Evolutionary conservation across 2,797 vertebrate species (phyloP).

Genomic region (Spea hammondii): DNA sequence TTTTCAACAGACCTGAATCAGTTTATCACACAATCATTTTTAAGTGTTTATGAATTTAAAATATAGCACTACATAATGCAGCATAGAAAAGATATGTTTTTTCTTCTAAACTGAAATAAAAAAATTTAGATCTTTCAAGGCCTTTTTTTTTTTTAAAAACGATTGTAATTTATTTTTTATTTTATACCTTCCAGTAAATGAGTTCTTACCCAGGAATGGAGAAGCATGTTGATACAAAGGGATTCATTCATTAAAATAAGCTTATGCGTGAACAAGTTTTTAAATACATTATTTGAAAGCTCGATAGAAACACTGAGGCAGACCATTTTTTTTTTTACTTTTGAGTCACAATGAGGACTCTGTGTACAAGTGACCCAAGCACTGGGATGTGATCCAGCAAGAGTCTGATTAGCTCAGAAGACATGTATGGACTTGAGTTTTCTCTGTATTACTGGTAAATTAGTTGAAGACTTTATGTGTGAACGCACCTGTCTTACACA

Average conservation of each 20-base stretch:
- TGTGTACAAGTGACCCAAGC: constrained; percentile 71
- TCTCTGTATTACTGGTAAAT: constrained; percentile 4
- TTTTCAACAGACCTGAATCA: too few species aligned
- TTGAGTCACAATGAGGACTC: constrained; percentile 72
- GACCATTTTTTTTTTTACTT: constrained; percentile 63
- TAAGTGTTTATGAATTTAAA: too few species aligned
- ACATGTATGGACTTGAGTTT: constrained; percentile 63
- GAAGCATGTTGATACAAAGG: constrained; percentile 74
- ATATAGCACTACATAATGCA: too few species aligned
- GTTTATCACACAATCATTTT: too few species aligned
- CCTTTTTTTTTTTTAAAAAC: neutral
- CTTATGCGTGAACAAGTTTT: constrained; percentile 76
- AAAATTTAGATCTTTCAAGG: constrained; percentile 7
- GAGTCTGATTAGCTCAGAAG: constrained; percentile 72
- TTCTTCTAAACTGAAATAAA: too few species aligned
- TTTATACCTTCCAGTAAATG: constrained; percentile 69
- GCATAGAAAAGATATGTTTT: too few species aligned
- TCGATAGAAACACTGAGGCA: constrained; percentile 54
- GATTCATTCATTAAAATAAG: constrained; percentile 76
- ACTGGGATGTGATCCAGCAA: constrained; percentile 71
- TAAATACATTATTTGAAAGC: constrained; percentile 72
- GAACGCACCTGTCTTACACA: neutral
- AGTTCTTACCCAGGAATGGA: constrained; percentile 70
- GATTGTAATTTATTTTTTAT: constrained; percentile 45
- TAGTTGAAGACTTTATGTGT: neutral